phyloP scores from a whole-genome alignment of 1,140 invertebrate genomes.

The Drosophila kohkoa region DNA sequence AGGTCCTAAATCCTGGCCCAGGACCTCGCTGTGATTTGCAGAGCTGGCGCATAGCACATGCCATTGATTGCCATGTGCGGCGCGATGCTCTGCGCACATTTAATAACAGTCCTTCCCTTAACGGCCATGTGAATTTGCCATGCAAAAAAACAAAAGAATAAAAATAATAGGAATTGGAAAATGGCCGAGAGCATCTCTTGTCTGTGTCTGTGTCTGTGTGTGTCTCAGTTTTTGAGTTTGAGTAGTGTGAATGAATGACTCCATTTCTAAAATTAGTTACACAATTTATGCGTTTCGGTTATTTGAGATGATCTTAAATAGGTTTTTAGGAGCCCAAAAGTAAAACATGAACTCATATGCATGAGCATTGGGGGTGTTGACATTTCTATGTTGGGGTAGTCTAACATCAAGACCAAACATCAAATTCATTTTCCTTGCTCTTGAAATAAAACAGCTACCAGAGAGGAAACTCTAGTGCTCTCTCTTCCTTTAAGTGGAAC shows the following conservation, averaged over 20 bases:
- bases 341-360: constrained; percentile 21
- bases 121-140: constrained; percentile 53
- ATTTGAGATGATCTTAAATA: constrained; percentile 41
- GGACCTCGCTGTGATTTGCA: constrained; percentile 51
- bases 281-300: constrained; percentile 42
- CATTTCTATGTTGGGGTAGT: constrained; percentile 43
- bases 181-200: background rate
- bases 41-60: constrained; percentile 55
- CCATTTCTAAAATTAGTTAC: constrained; percentile 44
- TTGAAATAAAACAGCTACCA: constrained; percentile 1
- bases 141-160: constrained; percentile 38
- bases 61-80: constrained; percentile 50
- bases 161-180: constrained; percentile 20
- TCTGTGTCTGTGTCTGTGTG: background rate
- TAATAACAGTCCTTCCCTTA: constrained; percentile 34
- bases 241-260: constrained; percentile 7
- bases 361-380: constrained; percentile 43
- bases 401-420: background rate
- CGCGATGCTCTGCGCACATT: constrained; percentile 15
- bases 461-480: constrained; percentile 23
- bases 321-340: constrained; percentile 31
- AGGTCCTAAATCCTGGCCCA: constrained; percentile 25
- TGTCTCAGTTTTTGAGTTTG: background rate
- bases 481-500: constrained; percentile 27
- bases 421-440: constrained; percentile 11